Percentiles rank a stretch among this genome's conserved stretches.
Conservation (phyloP, 2,888 invertebrate species). For the Pharmacophagus antenor region DNA sequence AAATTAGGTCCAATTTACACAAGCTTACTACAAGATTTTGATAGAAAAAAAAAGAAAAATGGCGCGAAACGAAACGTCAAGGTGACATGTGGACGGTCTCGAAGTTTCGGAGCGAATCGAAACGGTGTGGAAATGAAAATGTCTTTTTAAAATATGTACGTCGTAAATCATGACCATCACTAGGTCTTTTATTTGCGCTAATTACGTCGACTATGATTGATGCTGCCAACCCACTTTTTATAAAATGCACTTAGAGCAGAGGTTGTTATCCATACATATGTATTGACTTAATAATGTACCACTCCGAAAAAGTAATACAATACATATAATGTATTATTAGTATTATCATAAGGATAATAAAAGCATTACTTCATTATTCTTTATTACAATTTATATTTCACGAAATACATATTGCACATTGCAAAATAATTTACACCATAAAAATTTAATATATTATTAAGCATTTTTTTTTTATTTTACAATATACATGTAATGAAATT, state of each 20-base stretch:
- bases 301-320: neutral
- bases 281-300: neutral
- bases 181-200: neutral
- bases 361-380: too few relatives aligned
- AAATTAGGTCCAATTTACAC: too few relatives aligned
- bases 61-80: neutral
- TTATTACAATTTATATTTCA: too few relatives aligned
- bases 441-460: too few relatives aligned
- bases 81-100: neutral
- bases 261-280: neutral
- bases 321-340: neutral
- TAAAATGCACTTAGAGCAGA: neutral
- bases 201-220: neutral
- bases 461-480: too few relatives aligned
- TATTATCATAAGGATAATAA: too few relatives aligned
- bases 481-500: too few relatives aligned
- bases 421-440: too few relatives aligned
- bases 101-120: neutral
- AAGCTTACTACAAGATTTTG: too few relatives aligned
- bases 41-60: too few relatives aligned
- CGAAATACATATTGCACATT: too few relatives aligned
- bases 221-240: neutral
- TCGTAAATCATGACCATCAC: neutral
- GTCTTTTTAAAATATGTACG: neutral
- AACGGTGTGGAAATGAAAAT: neutral